Percentiles rank a stretch among this genome's conserved stretches.
phyloP scores from a whole-genome alignment of 64 coral and sea anemone genomes.

The Actinia tenebrosa region DNA sequence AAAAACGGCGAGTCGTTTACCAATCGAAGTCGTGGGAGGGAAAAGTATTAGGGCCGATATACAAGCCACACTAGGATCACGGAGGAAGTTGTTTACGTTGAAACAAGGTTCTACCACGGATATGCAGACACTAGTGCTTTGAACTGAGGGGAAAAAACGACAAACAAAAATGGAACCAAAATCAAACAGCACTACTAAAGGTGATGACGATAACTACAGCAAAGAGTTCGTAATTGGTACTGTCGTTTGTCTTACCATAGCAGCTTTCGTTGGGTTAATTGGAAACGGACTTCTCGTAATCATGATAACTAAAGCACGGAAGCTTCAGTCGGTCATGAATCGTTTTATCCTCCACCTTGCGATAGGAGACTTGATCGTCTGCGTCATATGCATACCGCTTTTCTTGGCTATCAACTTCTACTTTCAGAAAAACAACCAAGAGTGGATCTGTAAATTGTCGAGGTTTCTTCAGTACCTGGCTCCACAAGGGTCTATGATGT shows the following conservation, averaged over 20 bases:
- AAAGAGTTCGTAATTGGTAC: conserved; percentile 42
- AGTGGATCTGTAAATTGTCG: conserved; percentile 56
- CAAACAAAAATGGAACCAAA: not conserved
- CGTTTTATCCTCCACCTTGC: conserved; percentile 85
- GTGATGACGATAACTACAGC: conserved; percentile 16
- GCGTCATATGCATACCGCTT: conserved; percentile 61
- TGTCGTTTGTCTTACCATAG: conserved; percentile 33
- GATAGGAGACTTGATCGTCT: conserved; percentile 73
- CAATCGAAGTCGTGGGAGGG: not conserved
- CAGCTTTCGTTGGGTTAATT: conserved; percentile 53
- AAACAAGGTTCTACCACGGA: not conserved
- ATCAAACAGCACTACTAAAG: not conserved
- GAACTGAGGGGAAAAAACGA: not conserved
- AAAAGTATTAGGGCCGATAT: too few relatives aligned
- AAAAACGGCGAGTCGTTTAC: too few relatives aligned
- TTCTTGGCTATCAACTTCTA: conserved; percentile 78
- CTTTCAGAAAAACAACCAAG: not conserved
- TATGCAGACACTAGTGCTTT: not conserved
- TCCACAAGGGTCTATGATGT: conserved; percentile 64
- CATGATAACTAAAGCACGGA: conserved; percentile 67
- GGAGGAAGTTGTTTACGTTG: not conserved
- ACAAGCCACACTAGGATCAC: not conserved
- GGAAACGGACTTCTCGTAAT: conserved; percentile 68
- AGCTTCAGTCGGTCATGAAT: conserved; percentile 85
- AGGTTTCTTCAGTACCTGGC: conserved; percentile 85